Percentiles rank a stretch among this genome's conserved stretches.
These are phyloP conservation scores for Syngnathus typhle DNA, from an alignment of 2,113 vertebrate species.

Conservation along the genomic window DNA sequence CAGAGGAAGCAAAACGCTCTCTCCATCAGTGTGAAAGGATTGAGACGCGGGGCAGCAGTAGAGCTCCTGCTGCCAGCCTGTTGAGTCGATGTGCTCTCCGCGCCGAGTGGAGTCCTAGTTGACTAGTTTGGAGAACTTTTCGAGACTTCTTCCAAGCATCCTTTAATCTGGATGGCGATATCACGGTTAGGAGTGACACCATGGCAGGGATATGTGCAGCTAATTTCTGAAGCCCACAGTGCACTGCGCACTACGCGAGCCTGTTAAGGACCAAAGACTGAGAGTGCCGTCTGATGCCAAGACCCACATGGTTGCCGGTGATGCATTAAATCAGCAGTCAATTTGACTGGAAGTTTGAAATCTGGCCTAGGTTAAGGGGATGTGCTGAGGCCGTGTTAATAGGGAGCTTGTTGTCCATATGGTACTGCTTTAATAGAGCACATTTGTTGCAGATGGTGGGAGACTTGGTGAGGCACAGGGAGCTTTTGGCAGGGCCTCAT, in stretches of 20 bases:
- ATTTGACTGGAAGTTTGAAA: slow-evolving; percentile 85
- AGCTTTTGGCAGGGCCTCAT: slow-evolving; percentile 78
- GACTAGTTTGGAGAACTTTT: slow-evolving; percentile 20
- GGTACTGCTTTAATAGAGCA: slow-evolving; percentile 92
- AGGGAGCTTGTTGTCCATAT: slow-evolving; percentile 93
- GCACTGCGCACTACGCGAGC: slow-evolving; percentile 35
- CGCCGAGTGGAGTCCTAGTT: slow-evolving; percentile 3
- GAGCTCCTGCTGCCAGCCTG: slow-evolving; percentile 29
- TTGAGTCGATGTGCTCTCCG: slow-evolving; percentile 47
- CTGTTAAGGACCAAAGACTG: slow-evolving; percentile 68
- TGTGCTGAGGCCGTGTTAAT: slow-evolving; percentile 87
- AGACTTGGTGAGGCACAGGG: slow-evolving; percentile 80
- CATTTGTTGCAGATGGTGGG: slow-evolving; percentile 93
- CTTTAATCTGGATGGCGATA: slow-evolving; percentile 18
- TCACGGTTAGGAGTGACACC: slow-evolving; percentile 17
- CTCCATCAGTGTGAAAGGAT: slow-evolving; percentile 65
- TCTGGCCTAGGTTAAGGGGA: slow-evolving; percentile 83
- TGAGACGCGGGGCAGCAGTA: slow-evolving; percentile 47
- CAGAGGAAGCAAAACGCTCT: slow-evolving; percentile 46
- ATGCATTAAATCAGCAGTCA: slow-evolving; percentile 84
- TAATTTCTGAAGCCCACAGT: slow-evolving; percentile 44
- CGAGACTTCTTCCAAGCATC: slow-evolving; percentile 19
- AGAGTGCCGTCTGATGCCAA: slow-evolving; percentile 71
- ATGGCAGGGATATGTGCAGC: slow-evolving; percentile 28
- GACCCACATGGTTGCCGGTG: slow-evolving; percentile 78